Evolutionary conservation across 2,888 invertebrate genomes (phyloP), one percentile per base, ranked within the genome.

Genomic region (Nomada hirtipes): DNA sequence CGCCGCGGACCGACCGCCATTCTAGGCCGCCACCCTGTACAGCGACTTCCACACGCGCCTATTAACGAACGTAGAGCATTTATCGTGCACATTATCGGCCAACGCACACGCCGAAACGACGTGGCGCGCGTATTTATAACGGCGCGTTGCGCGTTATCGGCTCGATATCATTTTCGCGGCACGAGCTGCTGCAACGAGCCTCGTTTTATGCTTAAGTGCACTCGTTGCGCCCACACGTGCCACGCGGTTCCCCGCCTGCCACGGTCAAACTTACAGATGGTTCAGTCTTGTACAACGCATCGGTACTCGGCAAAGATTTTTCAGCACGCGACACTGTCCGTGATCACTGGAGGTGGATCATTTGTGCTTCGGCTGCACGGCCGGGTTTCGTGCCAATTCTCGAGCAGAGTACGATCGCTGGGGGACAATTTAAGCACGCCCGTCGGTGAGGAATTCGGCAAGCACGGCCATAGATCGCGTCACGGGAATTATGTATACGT

Each of bases 151-250:
- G 72, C 61, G 79, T 82, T 84, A 87, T 87, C 87, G 82, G 68
- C 36, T n/a, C 76, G 60, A 76, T 82, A 87, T 87, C 87, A 65
- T 76, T 59, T 60, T 63, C 79, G 76, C 76, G 61, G 76, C 76
- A 74, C 76, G 76, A 61, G 76, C 79, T 70, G 53, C 55, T 67
- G 61, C 65, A 82, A 83, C 72, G 75, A 76, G 79, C 63, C 60
- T 76, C 74, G 77, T 81, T 86, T 84, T 85, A 80, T 67, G 67
- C 71, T 42, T 72, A 84, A 84, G 65, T 69, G 79, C 73, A 79
- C 81, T 82, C 78, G 76, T 65, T 74, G 59, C 69, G 64, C 59
- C 72, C 50, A 61, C 77, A 73, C 80, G 83, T 80, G 82, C 65
- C 74, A 23, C 20, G n/a, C 57, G 36, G 53, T 64, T 44, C 23